These are phyloP conservation scores for Cuculus canorus DNA, from an alignment of 2,797 vertebrate species.

Conservation along the genomic window DNA sequence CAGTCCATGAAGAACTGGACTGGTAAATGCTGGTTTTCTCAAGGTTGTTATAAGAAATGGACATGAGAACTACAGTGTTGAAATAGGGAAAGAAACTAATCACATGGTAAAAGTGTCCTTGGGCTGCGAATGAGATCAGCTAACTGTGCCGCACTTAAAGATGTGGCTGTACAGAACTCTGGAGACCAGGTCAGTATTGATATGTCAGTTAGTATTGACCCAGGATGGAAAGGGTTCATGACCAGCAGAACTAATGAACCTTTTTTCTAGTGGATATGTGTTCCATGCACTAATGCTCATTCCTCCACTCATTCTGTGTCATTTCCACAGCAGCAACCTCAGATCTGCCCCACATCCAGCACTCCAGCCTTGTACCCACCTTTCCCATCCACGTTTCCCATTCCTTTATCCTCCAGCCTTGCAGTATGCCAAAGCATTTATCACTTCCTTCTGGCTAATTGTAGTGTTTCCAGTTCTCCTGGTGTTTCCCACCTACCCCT, in stretches of 20 bases:
- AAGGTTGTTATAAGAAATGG: not conserved
- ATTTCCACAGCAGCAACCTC: not conserved
- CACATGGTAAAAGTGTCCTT: not conserved
- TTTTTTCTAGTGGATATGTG: not conserved
- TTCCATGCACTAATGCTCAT: not conserved
- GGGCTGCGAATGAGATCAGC: not conserved
- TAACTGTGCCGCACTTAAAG: not conserved
- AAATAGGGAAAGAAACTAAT: constrained; percentile 8
- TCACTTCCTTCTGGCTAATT: not conserved
- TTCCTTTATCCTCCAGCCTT: not conserved
- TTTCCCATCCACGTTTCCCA: not conserved
- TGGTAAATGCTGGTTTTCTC: not conserved
- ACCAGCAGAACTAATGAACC: not conserved
- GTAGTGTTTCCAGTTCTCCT: not conserved
- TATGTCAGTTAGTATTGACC: not conserved
- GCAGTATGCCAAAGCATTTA: not conserved
- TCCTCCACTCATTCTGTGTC: not conserved
- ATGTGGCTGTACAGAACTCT: not conserved
- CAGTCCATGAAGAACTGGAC: not conserved
- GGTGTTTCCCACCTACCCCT: not conserved
- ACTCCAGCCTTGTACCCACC: accelerated
- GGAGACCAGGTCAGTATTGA: not conserved
- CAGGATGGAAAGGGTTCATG: not conserved
- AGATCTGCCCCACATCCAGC: not conserved
- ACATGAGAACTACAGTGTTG: not conserved